Evolutionary conservation across 2,797 vertebrate genomes (phyloP).

Genomic region (Agapornis canus): DNA sequence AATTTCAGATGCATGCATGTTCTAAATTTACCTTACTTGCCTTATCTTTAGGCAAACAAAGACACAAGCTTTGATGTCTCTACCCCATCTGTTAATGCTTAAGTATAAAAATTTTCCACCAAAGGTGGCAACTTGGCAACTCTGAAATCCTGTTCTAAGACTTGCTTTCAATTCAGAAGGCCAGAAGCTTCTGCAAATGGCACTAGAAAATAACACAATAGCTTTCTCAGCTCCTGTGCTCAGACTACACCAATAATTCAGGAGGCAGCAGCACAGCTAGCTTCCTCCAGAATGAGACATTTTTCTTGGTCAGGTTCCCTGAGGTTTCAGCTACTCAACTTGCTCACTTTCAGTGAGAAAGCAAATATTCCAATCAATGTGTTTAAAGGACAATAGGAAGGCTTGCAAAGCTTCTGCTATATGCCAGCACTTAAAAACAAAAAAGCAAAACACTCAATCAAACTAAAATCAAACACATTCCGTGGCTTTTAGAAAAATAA

Average conservation of each 20-base stretch:
- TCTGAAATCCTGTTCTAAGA: not conserved
- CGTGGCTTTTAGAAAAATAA: not conserved
- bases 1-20: not conserved
- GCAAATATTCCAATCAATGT: not conserved
- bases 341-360: not conserved
- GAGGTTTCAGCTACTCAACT: not conserved
- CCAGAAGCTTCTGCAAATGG: not conserved
- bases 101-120: not conserved
- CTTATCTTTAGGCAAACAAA: not conserved
- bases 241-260: not conserved
- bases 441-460: not conserved
- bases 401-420: not conserved
- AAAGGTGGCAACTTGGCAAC: not conserved
- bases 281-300: not conserved
- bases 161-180: not conserved
- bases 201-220: not conserved
- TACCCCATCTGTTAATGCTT: not conserved
- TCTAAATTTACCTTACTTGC: not conserved
- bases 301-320: not conserved
- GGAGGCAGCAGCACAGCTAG: not conserved
- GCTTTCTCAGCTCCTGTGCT: not conserved
- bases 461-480: not conserved
- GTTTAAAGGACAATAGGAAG: not conserved
- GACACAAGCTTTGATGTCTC: not conserved
- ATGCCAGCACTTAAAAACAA: not conserved